A percentile compares a stretch with the other conserved stretches of the same genome.
Conservation (phyloP, 2,797 vertebrate species). For the Chaenodraco wilsoni region DNA sequence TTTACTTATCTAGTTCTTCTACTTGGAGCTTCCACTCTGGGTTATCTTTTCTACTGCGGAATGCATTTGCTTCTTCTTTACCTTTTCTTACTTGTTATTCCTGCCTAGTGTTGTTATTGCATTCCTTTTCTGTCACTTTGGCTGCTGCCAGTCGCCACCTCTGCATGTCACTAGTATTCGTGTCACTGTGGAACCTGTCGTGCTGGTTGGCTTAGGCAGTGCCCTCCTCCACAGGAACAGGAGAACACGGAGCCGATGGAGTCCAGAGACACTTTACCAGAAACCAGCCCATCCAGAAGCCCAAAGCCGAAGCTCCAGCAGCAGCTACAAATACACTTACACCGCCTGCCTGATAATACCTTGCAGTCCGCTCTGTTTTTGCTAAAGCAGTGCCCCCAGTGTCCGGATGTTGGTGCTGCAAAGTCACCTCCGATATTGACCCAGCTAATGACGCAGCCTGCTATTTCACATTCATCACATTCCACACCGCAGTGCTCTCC, state of each 20-base stretch:
- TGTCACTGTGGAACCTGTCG: slow-evolving; percentile 73
- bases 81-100: slow-evolving; percentile 25
- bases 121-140: slow-evolving; percentile 49
- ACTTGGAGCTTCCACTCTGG: not conserved
- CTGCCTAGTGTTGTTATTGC: slow-evolving; percentile 45
- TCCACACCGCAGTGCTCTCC: slow-evolving; percentile 17
- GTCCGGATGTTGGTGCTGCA: slow-evolving; percentile 39
- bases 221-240: slow-evolving; percentile 79
- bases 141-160: slow-evolving; percentile 61
- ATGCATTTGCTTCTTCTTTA: slow-evolving; percentile 29
- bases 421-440: slow-evolving; percentile 32
- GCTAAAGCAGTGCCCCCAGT: slow-evolving; percentile 35
- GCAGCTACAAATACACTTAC: slow-evolving; percentile 73
- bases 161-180: slow-evolving; percentile 74
- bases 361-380: slow-evolving; percentile 57
- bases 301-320: slow-evolving; percentile 61
- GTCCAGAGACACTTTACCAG: slow-evolving; percentile 68
- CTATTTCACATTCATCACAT: slow-evolving; percentile 41
- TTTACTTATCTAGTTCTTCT: not conserved
- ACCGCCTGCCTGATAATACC: slow-evolving; percentile 72
- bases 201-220: slow-evolving; percentile 85
- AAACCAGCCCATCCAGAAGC: slow-evolving; percentile 61
- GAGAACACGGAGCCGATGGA: slow-evolving; percentile 68
- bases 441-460: slow-evolving; percentile 39
- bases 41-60: slow-evolving; percentile 21